A percentile compares a stretch with the other conserved stretches of the same genome.
phyloP scores from a whole-genome alignment of 2,888 invertebrate genomes.

The Ophioninae sp. region DNA sequence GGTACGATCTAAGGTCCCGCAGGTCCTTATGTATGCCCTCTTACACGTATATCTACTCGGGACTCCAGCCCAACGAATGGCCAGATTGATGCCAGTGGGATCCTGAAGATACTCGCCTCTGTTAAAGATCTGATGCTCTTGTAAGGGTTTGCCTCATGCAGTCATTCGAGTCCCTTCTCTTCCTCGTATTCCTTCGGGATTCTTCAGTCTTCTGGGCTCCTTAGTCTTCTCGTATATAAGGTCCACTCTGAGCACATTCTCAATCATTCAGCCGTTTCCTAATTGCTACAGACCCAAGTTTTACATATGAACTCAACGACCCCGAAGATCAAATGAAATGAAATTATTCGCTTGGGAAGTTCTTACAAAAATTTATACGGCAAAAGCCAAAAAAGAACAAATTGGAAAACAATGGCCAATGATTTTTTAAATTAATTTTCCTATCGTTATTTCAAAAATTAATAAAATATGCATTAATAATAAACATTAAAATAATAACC shows the following conservation, averaged over 20 bases:
- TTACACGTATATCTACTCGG: constrained; percentile 41
- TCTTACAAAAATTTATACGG: not conserved
- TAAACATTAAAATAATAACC: too few species aligned
- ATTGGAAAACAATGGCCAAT: too few species aligned
- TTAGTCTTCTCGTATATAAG: constrained; percentile 71
- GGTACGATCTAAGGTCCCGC: constrained; percentile 70
- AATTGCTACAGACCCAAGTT: constrained; percentile 74
- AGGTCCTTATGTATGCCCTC: constrained; percentile 2
- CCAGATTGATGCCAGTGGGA: constrained; percentile 70
- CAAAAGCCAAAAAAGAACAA: not conserved
- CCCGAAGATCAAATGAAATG: too few species aligned
- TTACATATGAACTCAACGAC: not conserved
- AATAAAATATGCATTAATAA: too few species aligned
- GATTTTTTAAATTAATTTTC: too few species aligned
- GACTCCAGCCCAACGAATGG: constrained; percentile 67
- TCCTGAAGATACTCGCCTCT: constrained; percentile 16
- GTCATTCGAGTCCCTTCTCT: constrained; percentile 9
- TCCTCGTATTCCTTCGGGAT: constrained; percentile 73
- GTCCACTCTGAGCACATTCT: constrained; percentile 70
- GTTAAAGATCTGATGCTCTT: constrained; percentile 15
- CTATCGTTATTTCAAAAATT: too few species aligned
- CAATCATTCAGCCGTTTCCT: constrained; percentile 75
- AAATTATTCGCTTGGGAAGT: too few species aligned
- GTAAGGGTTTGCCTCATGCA: constrained; percentile 15
- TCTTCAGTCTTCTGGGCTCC: constrained; percentile 70